Conservation (phyloP, 2,888 invertebrate species). For the Drosophila mercatorum region DNA sequence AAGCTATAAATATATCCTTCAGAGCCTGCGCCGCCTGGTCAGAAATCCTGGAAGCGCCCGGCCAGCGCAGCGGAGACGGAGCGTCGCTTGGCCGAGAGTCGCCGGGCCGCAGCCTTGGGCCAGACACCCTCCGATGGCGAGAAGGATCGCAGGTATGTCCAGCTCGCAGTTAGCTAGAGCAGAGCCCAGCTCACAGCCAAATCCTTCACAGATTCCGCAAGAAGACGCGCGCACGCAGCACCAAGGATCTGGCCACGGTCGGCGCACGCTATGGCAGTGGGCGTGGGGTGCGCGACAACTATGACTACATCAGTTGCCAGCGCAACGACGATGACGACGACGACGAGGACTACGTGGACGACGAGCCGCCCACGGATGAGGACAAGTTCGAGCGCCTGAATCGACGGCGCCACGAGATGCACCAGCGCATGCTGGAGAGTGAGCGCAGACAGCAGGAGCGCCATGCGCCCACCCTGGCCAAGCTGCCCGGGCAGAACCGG, state of each 20-base stretch:
- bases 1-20: background rate
- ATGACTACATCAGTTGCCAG: slow-evolving; percentile 82
- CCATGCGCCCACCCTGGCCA: slow-evolving; percentile 66
- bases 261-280: slow-evolving; percentile 48
- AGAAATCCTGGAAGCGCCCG: slow-evolving; percentile 86
- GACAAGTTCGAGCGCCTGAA: slow-evolving; percentile 84
- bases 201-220: slow-evolving; percentile 80
- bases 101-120: slow-evolving; percentile 72
- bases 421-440: slow-evolving; percentile 83
- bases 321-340: slow-evolving; percentile 81
- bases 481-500: slow-evolving; percentile 60
- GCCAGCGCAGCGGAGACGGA: slow-evolving; percentile 87
- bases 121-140: slow-evolving; percentile 86
- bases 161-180: accelerated
- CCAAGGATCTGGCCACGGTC: slow-evolving; percentile 59
- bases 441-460: slow-evolving; percentile 78
- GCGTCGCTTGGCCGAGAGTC: slow-evolving; percentile 84
- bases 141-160: slow-evolving; percentile 85
- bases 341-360: slow-evolving; percentile 81
- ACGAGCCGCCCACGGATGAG: slow-evolving; percentile 83
- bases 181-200: background rate
- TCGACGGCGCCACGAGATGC: slow-evolving; percentile 84
- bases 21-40: slow-evolving; percentile 79
- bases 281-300: slow-evolving; percentile 77
- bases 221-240: slow-evolving; percentile 85